Conservation (phyloP, 2,797 vertebrate species). For the Trichosurus vulpecula region DNA sequence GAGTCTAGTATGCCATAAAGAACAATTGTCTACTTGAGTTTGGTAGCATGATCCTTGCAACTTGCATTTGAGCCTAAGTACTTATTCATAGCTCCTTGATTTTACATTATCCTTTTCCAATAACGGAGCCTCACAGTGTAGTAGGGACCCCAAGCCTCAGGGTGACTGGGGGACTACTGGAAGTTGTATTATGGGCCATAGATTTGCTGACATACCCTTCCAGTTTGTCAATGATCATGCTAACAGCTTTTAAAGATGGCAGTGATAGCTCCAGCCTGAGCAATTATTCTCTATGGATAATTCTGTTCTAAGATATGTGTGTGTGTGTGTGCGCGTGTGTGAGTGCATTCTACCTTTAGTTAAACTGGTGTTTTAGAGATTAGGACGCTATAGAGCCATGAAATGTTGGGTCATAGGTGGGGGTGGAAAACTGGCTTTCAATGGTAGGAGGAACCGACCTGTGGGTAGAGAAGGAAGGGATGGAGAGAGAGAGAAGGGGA, state of each 20-base stretch:
- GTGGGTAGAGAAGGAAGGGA: neutral
- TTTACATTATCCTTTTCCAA: slow-evolving; percentile 95
- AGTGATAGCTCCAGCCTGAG: slow-evolving; percentile 91
- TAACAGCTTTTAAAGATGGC: slow-evolving; percentile 92
- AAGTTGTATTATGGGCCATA: slow-evolving; percentile 95
- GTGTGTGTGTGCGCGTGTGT: too few species aligned
- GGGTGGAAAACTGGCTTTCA: slow-evolving; percentile 69
- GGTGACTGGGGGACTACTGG: slow-evolving; percentile 93
- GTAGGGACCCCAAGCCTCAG: slow-evolving; percentile 94
- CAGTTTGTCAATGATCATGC: slow-evolving; percentile 96
- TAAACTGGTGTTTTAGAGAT: slow-evolving; percentile 84
- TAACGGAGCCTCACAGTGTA: slow-evolving; percentile 95
- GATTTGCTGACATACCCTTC: slow-evolving; percentile 97
- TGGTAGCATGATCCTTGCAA: neutral
- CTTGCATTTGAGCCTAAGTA: neutral
- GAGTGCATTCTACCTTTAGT: slow-evolving; percentile 88
- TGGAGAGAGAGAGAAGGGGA: neutral
- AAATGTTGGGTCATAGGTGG: slow-evolving; percentile 89
- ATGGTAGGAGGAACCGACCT: neutral
- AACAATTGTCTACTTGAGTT: neutral
- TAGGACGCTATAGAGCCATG: slow-evolving; percentile 67
- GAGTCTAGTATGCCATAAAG: neutral
- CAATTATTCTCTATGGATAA: slow-evolving; percentile 88
- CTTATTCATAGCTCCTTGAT: slow-evolving; percentile 95
- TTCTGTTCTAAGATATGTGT: neutral